phyloP scores from a whole-genome alignment of 2,113 vertebrate species.

The Bolborhynchus lineola region DNA sequence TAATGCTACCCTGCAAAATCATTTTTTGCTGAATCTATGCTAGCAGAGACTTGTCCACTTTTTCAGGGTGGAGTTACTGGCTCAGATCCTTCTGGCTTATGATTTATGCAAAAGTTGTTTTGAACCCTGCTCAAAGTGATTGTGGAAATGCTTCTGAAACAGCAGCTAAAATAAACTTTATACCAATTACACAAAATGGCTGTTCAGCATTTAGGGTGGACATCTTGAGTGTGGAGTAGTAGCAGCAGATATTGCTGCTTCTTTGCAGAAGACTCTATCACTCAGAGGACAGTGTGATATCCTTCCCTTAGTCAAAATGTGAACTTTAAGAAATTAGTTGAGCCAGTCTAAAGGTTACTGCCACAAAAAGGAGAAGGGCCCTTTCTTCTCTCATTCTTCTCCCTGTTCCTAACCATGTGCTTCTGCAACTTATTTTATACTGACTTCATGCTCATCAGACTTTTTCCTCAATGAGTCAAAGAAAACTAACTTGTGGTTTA shows the following conservation, averaged over 20 bases:
- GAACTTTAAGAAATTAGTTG: neutral
- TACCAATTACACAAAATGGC: neutral
- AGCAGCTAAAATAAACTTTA: neutral
- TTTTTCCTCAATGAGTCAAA: neutral
- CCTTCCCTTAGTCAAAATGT: neutral
- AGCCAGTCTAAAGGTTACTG: neutral
- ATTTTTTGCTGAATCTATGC: neutral
- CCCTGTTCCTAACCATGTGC: neutral
- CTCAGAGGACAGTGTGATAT: neutral
- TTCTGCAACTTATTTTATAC: neutral
- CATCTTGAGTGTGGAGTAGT: neutral
- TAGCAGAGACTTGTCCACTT: conserved; percentile 49
- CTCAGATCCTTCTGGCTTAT: conserved; percentile 17
- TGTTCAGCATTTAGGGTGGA: neutral
- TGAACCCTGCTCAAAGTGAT: conserved; percentile 19
- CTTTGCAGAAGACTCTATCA: neutral
- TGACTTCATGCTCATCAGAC: neutral
- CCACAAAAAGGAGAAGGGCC: neutral
- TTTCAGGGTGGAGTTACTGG: conserved; percentile 33
- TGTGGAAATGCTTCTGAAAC: neutral
- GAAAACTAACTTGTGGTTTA: neutral
- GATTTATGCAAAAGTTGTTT: conserved; percentile 19
- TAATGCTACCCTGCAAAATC: neutral
- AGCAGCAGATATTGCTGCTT: neutral
- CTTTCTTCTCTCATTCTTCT: neutral